Conservation (phyloP, 2,113 vertebrate species). For the Ochotona curzoniae region DNA sequence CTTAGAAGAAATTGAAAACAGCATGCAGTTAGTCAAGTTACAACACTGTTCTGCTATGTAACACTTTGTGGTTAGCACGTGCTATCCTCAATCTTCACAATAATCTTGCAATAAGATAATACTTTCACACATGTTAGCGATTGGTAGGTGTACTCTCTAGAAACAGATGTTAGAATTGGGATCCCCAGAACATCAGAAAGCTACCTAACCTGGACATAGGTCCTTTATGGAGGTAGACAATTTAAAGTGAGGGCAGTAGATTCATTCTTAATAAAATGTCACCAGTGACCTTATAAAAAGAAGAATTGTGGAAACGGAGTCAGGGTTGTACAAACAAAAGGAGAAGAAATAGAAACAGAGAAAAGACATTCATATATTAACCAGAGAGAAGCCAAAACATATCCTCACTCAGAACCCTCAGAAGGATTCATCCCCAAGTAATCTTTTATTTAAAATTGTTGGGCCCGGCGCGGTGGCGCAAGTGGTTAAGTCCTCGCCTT, state of each 20-base stretch:
- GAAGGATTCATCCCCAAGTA: background rate
- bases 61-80: background rate
- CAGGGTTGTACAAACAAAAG: background rate
- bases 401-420: background rate
- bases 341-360: background rate
- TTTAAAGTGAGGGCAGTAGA: background rate
- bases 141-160: background rate
- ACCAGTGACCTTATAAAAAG: background rate
- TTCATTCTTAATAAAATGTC: background rate
- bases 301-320: background rate
- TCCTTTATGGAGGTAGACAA: background rate
- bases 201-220: background rate
- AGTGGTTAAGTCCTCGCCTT: no score
- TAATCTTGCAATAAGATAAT: background rate
- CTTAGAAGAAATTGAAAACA: background rate
- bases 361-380: background rate
- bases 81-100: background rate
- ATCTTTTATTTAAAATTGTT: background rate
- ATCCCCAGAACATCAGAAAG: background rate
- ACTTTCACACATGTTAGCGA: background rate
- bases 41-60: background rate
- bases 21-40: background rate
- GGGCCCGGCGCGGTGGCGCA: no score
- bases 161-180: background rate
- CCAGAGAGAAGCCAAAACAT: background rate